These are phyloP conservation scores for Alexandromys fortis DNA, from an alignment of 2,113 vertebrate genomes.

Conservation along the genomic window DNA sequence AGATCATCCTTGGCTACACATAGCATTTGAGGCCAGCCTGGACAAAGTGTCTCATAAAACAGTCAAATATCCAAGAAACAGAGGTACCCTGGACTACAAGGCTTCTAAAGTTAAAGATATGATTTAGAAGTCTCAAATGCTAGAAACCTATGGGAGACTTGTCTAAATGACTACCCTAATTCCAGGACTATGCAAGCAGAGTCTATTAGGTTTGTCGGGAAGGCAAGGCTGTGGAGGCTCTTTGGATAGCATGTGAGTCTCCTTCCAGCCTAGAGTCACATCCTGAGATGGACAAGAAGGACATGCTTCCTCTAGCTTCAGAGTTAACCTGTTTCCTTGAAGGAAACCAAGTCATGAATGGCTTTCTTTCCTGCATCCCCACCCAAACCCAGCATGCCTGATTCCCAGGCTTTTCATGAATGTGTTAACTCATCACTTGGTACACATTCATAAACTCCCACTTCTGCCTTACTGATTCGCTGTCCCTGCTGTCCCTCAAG, in stretches of 20 bases:
- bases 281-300: background rate
- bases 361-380: background rate
- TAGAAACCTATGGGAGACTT: background rate
- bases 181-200: background rate
- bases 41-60: background rate
- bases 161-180: background rate
- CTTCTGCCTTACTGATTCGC: background rate
- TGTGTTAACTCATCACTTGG: background rate
- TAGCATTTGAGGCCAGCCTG: background rate
- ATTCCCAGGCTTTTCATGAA: background rate
- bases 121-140: background rate
- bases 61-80: background rate
- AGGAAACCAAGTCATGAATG: background rate
- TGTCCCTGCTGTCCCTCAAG: background rate
- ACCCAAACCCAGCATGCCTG: background rate
- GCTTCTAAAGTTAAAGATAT: background rate
- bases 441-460: background rate
- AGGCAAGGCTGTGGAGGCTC: background rate
- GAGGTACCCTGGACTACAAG: background rate
- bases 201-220: background rate
- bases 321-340: background rate
- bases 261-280: conserved; percentile 16
- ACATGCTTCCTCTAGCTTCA: background rate
- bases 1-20: background rate
- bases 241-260: background rate